These are phyloP conservation scores for Murina feae DNA, from an alignment of 2,113 vertebrate species.

Conservation along the genomic window DNA sequence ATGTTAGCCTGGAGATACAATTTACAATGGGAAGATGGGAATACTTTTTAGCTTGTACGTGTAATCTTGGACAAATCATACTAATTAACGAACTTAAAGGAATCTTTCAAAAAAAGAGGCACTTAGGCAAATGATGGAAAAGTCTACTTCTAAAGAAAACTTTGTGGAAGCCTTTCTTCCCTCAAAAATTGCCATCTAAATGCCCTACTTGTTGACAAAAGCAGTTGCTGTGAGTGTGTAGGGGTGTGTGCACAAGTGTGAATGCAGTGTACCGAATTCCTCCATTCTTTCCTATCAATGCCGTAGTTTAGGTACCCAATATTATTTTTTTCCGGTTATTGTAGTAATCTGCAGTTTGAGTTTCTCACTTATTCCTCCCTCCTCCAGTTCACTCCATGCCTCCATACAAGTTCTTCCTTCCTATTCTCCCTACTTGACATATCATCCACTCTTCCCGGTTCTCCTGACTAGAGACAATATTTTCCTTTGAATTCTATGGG, in stretches of 20 bases:
- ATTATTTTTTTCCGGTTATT: background rate
- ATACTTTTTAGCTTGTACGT: slow-evolving; percentile 35
- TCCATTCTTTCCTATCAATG: background rate
- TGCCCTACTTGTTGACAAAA: background rate
- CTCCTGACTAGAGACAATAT: background rate
- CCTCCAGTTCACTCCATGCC: background rate
- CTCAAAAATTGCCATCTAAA: background rate
- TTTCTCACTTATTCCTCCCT: background rate
- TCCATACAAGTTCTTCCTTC: background rate
- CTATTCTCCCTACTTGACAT: background rate
- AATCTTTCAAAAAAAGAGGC: background rate
- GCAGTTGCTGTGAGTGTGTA: background rate
- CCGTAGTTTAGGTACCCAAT: background rate
- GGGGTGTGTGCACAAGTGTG: background rate
- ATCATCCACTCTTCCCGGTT: background rate
- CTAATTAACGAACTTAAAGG: slow-evolving; percentile 54
- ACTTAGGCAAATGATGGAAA: slow-evolving; percentile 33
- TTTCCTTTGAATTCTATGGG: background rate
- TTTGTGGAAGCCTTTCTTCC: background rate
- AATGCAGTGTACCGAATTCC: background rate
- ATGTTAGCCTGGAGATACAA: slow-evolving; percentile 60
- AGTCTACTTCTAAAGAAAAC: slow-evolving; percentile 14
- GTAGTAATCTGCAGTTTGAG: background rate
- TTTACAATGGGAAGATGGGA: slow-evolving; percentile 56
- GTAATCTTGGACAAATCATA: slow-evolving; percentile 47